These are phyloP conservation scores for Melinopterus prodromus DNA, from an alignment of 2,888 invertebrate species.

Conservation along the genomic window DNA sequence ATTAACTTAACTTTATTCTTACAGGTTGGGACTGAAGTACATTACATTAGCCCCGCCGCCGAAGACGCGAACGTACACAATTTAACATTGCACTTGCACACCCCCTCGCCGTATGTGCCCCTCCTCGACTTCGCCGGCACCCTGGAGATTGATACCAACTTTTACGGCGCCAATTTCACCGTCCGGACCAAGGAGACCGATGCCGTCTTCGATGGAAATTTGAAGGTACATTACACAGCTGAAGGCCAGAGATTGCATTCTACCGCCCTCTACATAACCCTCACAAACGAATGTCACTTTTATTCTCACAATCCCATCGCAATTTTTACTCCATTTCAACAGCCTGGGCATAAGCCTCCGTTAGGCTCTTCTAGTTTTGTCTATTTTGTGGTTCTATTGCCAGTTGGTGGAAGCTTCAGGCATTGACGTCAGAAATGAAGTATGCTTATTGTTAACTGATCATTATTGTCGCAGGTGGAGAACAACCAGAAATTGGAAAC, in stretches of 20 bases:
- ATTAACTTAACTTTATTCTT: constrained; percentile 45
- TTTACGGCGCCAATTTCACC: constrained; percentile 63
- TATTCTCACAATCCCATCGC: not conserved
- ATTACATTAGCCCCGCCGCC: constrained; percentile 62
- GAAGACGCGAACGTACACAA: constrained; percentile 57
- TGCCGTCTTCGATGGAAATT: constrained; percentile 63
- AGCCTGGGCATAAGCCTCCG: not conserved
- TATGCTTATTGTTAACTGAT: not conserved
- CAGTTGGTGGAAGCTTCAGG: no score
- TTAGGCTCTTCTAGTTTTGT: no score
- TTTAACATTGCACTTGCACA: constrained; percentile 62
- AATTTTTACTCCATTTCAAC: not conserved
- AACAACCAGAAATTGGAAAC: constrained; percentile 58
- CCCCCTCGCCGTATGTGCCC: constrained; percentile 64
- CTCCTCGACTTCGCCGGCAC: constrained; percentile 60
- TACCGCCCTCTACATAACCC: not conserved
- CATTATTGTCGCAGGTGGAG: not conserved
- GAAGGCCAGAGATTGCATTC: not conserved
- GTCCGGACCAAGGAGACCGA: constrained; percentile 62
- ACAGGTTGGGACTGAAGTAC: constrained; percentile 61
- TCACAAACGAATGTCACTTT: not conserved
- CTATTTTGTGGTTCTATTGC: no score
- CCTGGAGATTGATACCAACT: constrained; percentile 62
- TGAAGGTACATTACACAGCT: constrained; percentile 60
- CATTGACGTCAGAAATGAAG: no score